phyloP scores from a whole-genome alignment of 2,888 invertebrate species.

The Germaria angustata region DNA sequence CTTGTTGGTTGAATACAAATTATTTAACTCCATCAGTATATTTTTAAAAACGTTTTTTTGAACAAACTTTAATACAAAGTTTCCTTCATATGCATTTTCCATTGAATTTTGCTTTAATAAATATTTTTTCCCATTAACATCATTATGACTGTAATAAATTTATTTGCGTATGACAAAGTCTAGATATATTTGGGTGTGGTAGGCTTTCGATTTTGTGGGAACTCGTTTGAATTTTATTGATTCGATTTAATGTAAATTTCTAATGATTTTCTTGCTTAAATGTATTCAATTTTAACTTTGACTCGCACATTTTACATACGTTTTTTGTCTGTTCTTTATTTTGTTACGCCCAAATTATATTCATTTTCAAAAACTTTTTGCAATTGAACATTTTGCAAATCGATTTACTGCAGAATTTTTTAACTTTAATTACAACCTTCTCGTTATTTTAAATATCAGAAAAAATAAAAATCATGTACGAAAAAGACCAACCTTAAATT shows the following conservation, averaged over 20 bases:
- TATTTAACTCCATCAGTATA: too few relatives aligned
- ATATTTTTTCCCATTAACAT: too few relatives aligned
- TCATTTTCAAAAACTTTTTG: background rate
- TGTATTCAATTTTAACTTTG: background rate
- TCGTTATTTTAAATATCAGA: background rate
- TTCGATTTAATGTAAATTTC: background rate
- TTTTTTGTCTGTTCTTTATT: background rate
- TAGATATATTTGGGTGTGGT: slow-evolving; percentile 35
- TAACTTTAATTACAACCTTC: slow-evolving; percentile 40
- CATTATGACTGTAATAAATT: background rate
- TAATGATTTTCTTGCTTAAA: background rate
- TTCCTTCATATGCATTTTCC: background rate
- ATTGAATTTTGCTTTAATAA: background rate
- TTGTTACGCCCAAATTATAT: slow-evolving; percentile 23
- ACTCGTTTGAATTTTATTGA: slow-evolving; percentile 13
- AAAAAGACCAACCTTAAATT: slow-evolving; percentile 45
- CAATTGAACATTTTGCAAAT: slow-evolving; percentile 20
- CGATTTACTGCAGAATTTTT: slow-evolving; percentile 49
- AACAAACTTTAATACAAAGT: too few relatives aligned
- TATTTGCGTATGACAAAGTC: slow-evolving; percentile 10
- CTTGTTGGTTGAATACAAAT: too few relatives aligned
- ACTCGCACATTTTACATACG: background rate
- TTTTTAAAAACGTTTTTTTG: too few relatives aligned
- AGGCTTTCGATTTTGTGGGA: slow-evolving; percentile 15
- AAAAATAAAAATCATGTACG: slow-evolving; percentile 25